Percentiles rank a stretch among this genome's conserved stretches.
Evolutionary conservation across 2,797 vertebrate genomes (phyloP).

Genomic region (Peromyscus melanophrys): DNA sequence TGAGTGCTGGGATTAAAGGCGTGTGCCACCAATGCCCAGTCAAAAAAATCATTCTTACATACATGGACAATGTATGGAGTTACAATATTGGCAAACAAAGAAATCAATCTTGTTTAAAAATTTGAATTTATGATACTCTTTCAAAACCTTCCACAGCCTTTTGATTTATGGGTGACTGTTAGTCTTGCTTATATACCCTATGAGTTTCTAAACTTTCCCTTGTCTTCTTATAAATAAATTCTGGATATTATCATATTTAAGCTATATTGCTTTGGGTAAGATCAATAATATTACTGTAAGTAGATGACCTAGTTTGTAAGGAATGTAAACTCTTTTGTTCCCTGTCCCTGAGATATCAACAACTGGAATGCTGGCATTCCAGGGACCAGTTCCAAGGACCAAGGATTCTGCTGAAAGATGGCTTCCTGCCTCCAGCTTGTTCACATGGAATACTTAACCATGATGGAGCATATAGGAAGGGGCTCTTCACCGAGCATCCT

Average conservation of each 20-base stretch:
- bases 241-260: conserved; percentile 92
- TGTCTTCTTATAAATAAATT: conserved; percentile 95
- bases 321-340: not conserved
- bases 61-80: conserved; percentile 91
- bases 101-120: conserved; percentile 95
- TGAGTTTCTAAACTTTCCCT: conserved; percentile 95
- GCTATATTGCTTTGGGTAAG: not conserved
- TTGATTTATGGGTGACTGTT: conserved; percentile 94
- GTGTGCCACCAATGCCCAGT: too few species aligned
- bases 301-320: not conserved
- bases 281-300: not conserved
- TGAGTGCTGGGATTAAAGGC: too few species aligned
- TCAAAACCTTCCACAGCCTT: conserved; percentile 91
- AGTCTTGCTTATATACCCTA: conserved; percentile 93
- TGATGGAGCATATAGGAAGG: not conserved
- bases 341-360: not conserved
- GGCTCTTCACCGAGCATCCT: rapidly evolving
- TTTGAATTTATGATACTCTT: conserved; percentile 93
- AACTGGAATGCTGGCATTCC: not conserved
- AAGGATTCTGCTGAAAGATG: not conserved
- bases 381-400: not conserved
- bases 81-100: conserved; percentile 93
- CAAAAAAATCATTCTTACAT: conserved; percentile 84
- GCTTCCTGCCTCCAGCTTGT: not conserved
- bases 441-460: not conserved